phyloP scores from a whole-genome alignment of 2,113 vertebrate genomes.

The Semicossyphus pulcher region DNA sequence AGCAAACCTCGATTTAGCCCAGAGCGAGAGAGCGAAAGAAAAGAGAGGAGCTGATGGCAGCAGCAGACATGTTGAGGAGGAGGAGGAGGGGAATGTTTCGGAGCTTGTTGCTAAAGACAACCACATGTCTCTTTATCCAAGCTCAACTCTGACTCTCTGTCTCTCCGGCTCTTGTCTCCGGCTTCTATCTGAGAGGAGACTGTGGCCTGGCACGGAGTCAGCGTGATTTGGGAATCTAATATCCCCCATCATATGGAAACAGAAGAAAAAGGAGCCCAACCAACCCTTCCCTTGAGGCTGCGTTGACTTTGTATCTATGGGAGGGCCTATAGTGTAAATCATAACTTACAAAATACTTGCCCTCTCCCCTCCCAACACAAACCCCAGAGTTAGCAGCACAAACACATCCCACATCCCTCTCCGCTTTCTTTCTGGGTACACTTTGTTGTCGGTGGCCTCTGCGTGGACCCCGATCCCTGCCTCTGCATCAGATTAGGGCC shows the following conservation, averaged over 20 bases:
- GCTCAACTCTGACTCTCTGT: slow-evolving; percentile 71
- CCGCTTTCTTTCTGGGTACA: slow-evolving; percentile 14
- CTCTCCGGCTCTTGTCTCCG: slow-evolving; percentile 72
- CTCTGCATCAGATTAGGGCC: slow-evolving; percentile 74
- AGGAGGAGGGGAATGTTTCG: slow-evolving; percentile 15
- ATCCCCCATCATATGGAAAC: slow-evolving; percentile 76
- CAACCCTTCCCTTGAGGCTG: slow-evolving; percentile 55
- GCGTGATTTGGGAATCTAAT: slow-evolving; percentile 77
- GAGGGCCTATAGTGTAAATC: slow-evolving; percentile 73
- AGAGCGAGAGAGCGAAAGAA: slow-evolving; percentile 53
- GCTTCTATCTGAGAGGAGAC: slow-evolving; percentile 85
- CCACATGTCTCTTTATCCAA: slow-evolving; percentile 84
- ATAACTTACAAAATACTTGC: slow-evolving; percentile 63
- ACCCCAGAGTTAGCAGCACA: slow-evolving; percentile 53
- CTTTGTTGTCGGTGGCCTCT: slow-evolving; percentile 48
- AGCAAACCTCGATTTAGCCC: slow-evolving; percentile 69
- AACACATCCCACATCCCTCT: slow-evolving; percentile 52
- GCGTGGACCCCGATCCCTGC: slow-evolving; percentile 37
- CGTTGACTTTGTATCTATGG: slow-evolving; percentile 57
- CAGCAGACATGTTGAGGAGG: slow-evolving; percentile 38
- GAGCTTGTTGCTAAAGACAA: slow-evolving; percentile 83
- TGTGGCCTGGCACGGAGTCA: slow-evolving; percentile 86
- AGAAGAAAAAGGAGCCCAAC: slow-evolving; percentile 63
- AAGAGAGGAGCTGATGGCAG: slow-evolving; percentile 56
- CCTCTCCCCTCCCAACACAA: slow-evolving; percentile 63